Conservation (phyloP, 2,797 vertebrate genomes). For the Manis crassicaudata region DNA sequence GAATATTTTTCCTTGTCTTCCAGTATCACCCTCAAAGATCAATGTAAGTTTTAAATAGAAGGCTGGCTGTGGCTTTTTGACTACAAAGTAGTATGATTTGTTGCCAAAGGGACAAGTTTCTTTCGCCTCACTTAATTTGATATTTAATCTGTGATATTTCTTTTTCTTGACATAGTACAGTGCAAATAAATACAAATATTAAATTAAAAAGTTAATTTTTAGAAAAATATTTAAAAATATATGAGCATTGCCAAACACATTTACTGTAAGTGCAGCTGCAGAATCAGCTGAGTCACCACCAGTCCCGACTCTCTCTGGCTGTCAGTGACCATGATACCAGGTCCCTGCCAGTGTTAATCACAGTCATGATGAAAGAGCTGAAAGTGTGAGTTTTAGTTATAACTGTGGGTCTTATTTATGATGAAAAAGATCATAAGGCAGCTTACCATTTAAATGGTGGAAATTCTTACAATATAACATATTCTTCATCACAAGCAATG, state of each 20-base stretch:
- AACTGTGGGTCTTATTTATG: not conserved
- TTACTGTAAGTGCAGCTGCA: constrained; percentile 48
- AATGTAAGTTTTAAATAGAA: not conserved
- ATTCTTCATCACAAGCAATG: not conserved
- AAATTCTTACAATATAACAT: not conserved
- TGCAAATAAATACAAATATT: not conserved
- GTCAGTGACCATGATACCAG: not conserved
- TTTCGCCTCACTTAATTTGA: not conserved
- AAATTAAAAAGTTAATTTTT: constrained; percentile 8
- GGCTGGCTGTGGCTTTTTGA: not conserved
- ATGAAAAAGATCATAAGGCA: not conserved
- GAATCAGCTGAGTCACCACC: constrained; percentile 18
- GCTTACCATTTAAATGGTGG: not conserved
- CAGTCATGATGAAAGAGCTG: not conserved
- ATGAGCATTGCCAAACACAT: constrained; percentile 52
- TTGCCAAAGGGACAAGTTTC: not conserved
- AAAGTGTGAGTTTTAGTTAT: not conserved
- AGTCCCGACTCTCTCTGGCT: constrained; percentile 8
- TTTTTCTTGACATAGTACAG: constrained; percentile 13
- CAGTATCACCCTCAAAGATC: not conserved
- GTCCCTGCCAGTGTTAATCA: not conserved
- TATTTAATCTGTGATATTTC: not conserved
- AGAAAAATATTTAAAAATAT: constrained; percentile 33
- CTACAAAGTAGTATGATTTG: not conserved
- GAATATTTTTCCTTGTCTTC: not conserved